A percentile compares a stretch with the other conserved stretches of the same genome.
Conservation (phyloP, 1,140 invertebrate species). For the Tetramorium parvispinum region DNA sequence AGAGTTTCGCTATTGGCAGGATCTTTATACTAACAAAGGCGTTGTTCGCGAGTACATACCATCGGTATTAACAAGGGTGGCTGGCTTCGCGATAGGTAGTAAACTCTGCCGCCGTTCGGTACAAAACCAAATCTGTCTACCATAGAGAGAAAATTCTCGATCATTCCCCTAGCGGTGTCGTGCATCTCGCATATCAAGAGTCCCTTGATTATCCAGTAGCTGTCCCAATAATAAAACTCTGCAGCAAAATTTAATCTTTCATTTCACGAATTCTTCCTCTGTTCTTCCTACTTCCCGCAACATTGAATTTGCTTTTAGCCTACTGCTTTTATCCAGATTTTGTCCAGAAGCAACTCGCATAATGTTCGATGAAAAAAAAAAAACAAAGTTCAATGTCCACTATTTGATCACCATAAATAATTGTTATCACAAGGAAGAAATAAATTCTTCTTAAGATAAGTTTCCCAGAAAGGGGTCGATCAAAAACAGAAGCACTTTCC, state of each 20-base stretch:
- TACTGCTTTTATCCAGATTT: too few relatives aligned
- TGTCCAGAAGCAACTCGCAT: not conserved
- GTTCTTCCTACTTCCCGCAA: not conserved
- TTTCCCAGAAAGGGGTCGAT: not conserved
- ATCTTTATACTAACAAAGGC: not conserved
- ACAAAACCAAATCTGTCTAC: slow-evolving; percentile 90
- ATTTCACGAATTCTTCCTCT: not conserved
- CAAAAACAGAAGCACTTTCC: not conserved
- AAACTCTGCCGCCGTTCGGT: slow-evolving; percentile 92
- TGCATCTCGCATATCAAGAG: slow-evolving; percentile 91
- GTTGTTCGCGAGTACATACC: slow-evolving; percentile 84
- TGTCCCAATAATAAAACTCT: slow-evolving; percentile 96
- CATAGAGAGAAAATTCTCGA: slow-evolving; percentile 91
- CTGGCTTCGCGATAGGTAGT: slow-evolving; percentile 92
- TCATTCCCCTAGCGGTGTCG: slow-evolving; percentile 91
- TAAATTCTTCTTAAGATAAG: not conserved
- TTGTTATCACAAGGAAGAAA: not conserved
- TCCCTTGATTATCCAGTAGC: slow-evolving; percentile 94
- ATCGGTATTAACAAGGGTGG: slow-evolving; percentile 93
- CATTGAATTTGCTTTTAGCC: not conserved
- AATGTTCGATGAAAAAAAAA: not conserved
- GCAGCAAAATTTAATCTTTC: slow-evolving; percentile 5
- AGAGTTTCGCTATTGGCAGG: not conserved
- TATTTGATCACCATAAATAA: too few relatives aligned
- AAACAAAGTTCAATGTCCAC: not conserved